A percentile compares a stretch with the other conserved stretches of the same genome.
Evolutionary conservation across 2,888 invertebrate species (phyloP).

Genomic region (Pyrrhia umbra): DNA sequence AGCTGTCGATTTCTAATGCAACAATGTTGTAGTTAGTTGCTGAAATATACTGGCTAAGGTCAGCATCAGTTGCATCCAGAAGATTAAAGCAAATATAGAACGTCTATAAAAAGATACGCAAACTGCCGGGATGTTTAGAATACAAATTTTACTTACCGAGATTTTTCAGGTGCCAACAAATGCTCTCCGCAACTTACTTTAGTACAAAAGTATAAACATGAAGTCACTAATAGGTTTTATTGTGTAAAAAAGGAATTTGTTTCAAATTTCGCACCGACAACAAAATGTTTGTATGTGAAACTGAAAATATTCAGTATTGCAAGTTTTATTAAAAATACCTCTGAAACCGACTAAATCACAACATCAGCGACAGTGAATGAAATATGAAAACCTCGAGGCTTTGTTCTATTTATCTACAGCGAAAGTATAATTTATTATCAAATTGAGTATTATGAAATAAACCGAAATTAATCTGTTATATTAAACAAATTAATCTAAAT

Average conservation of each 20-base stretch:
- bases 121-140: slow-evolving; percentile 33
- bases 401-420: neutral
- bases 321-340: slow-evolving; percentile 5
- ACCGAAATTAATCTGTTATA: too few relatives aligned
- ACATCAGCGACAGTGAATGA: neutral
- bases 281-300: slow-evolving; percentile 45
- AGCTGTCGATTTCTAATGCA: slow-evolving; percentile 3
- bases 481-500: neutral
- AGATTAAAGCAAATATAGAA: slow-evolving; percentile 42
- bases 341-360: neutral
- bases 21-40: slow-evolving; percentile 5
- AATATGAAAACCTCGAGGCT: neutral
- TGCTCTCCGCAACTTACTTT: slow-evolving; percentile 9
- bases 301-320: slow-evolving; percentile 51
- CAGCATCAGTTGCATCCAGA: slow-evolving; percentile 20
- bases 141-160: slow-evolving; percentile 39
- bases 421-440: neutral
- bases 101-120: slow-evolving; percentile 54
- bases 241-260: slow-evolving; percentile 27
- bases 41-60: slow-evolving; percentile 11
- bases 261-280: slow-evolving; percentile 62
- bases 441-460: neutral
- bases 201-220: slow-evolving; percentile 10
- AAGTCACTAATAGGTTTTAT: slow-evolving; percentile 13
- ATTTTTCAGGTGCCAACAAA: neutral